Conservation (phyloP, 2,113 vertebrate genomes). For the Leiothrix lutea region DNA sequence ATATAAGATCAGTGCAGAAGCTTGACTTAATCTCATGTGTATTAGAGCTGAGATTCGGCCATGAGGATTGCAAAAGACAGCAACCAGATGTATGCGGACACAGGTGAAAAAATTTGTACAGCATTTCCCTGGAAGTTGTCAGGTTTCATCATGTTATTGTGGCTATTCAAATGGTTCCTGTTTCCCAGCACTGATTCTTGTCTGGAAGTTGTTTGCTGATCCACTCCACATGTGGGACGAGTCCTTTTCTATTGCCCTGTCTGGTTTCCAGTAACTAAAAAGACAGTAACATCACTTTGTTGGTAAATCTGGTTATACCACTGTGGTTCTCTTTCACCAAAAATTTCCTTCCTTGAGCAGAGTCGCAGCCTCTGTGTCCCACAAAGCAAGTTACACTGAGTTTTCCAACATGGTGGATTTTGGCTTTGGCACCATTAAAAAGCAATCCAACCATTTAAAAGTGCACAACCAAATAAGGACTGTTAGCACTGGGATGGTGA, state of each 20-base stretch:
- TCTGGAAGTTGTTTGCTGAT: neutral
- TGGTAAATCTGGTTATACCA: neutral
- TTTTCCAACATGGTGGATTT: neutral
- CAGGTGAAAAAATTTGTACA: neutral
- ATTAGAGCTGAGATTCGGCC: neutral
- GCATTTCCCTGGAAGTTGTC: neutral
- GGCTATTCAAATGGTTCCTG: neutral
- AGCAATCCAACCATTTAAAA: neutral
- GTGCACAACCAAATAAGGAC: neutral
- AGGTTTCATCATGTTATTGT: neutral
- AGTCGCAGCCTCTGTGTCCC: neutral
- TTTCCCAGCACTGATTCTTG: neutral
- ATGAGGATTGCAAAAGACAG: neutral
- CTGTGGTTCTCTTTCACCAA: neutral
- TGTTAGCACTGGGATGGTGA: neutral
- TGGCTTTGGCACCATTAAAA: neutral
- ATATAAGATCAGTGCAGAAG: neutral
- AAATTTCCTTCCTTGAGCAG: neutral
- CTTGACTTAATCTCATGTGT: neutral
- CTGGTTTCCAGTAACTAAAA: neutral
- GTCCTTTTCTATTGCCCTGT: neutral
- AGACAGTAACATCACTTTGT: neutral
- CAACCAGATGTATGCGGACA: neutral
- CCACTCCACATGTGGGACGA: fast-evolving
- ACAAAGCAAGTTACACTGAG: neutral